Conservation (phyloP, 2,113 vertebrate species). For the Bubo blakistoni region DNA sequence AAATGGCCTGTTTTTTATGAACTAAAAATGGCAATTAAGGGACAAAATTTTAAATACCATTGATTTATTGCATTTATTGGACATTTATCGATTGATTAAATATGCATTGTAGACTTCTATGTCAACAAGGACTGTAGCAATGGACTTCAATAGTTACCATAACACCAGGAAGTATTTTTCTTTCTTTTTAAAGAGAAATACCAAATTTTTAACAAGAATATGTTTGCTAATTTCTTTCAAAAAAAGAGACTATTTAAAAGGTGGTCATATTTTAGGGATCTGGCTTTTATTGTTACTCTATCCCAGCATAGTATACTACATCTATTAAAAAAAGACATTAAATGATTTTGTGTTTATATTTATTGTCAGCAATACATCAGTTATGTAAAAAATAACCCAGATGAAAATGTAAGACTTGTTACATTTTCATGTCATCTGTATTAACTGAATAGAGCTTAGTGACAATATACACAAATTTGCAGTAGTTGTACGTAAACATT, state of each 20-base stretch:
- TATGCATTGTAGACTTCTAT: background rate
- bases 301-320: background rate
- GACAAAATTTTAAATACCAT: background rate
- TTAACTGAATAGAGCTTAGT: slow-evolving; percentile 83
- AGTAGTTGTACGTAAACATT: slow-evolving; percentile 84
- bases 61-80: background rate
- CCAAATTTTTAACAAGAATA: background rate
- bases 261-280: background rate
- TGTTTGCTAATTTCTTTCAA: background rate
- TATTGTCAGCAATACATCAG: slow-evolving; percentile 84
- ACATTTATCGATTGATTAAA: background rate
- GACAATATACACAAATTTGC: slow-evolving; percentile 83
- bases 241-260: background rate
- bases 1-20: background rate
- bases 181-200: background rate
- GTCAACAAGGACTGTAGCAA: background rate
- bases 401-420: slow-evolving; percentile 82
- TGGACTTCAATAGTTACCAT: background rate
- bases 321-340: slow-evolving; percentile 47
- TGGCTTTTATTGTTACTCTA: slow-evolving; percentile 16
- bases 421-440: slow-evolving; percentile 77
- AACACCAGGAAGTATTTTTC: background rate
- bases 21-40: background rate
- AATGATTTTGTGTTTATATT: slow-evolving; percentile 74
- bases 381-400: slow-evolving; percentile 91